Conservation (phyloP, 2,888 invertebrate species). For the Neoascia interrupta region DNA sequence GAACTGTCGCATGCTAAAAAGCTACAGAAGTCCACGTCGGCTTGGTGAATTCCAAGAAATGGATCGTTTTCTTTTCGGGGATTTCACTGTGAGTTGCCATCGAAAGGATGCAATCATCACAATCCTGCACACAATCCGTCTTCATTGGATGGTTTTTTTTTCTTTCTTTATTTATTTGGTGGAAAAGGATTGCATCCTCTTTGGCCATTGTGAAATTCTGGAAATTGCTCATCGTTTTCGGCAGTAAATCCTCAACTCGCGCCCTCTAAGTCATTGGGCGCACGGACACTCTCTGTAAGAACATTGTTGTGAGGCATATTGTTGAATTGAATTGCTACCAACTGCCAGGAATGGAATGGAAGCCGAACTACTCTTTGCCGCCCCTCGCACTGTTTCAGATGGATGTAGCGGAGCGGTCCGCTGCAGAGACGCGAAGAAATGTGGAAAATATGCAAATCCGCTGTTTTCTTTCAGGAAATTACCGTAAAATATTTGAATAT, state of each 20-base stretch:
- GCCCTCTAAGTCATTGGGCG: constrained; percentile 58
- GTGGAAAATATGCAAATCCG: constrained; percentile 69
- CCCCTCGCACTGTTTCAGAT: constrained; percentile 1
- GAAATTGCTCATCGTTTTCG: constrained; percentile 50
- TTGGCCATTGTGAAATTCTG: constrained; percentile 63
- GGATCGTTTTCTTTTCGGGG: constrained; percentile 24
- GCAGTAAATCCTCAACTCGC: constrained; percentile 47
- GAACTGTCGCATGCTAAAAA: constrained; percentile 18
- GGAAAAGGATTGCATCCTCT: constrained; percentile 44
- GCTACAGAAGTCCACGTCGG: constrained; percentile 37
- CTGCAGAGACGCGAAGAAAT: constrained; percentile 43
- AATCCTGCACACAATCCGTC: constrained; percentile 61
- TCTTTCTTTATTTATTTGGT: constrained; percentile 1
- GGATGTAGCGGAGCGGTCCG: constrained; percentile 1
- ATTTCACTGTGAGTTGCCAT: constrained; percentile 19
- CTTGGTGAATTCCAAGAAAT: constrained; percentile 57
- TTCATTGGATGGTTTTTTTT: constrained; percentile 19
- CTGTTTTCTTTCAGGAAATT: constrained; percentile 68
- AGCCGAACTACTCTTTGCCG: constrained; percentile 5
- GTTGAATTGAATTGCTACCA: constrained; percentile 54
- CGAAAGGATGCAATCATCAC: constrained; percentile 58
- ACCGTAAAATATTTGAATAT: constrained; percentile 70
- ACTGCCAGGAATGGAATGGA: constrained; percentile 26
- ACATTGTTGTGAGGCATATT: constrained; percentile 62
- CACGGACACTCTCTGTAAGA: too few species aligned